Base-by-base conservation (phyloP, 2,113 vertebrate species). In the Ptilonorhynchus violaceus region DNA sequence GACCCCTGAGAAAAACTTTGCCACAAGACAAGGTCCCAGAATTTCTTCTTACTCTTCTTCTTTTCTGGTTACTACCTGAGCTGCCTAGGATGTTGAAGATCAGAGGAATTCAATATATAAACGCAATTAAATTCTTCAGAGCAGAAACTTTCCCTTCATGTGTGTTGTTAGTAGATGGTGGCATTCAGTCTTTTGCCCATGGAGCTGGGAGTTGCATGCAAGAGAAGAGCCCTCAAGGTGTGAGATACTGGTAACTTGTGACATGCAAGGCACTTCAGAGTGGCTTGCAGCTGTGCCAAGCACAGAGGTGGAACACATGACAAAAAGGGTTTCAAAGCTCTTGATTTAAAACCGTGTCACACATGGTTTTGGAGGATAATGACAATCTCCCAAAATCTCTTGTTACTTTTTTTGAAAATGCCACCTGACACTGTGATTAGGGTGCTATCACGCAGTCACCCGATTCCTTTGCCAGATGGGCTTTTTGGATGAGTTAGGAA, bases 161-260 rank as follows among this genome's bases (percentile, higher is more conserved):
- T 0, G 0, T 8, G 4, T 47, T 95, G 17, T 58, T 76, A 66
- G n/a, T n/a, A 0, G 0, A 14, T 33, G 27, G 49, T 62, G 37
- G 8, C 21, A 28, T 75, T 74, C 35, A 44, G 14, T 37, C 17
- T 23, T 74, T 77, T 78, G 12, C 53, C n/a, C 4, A 2, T 10
- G 20, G 28, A 85, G 25, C 22, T 66, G 44, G 53, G 30, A 76
- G 9, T 28, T 67, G 33, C 9, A 25, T 1, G 13, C 44, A 23
- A 42, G 37, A 52, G 37, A 68, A 85, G 69, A 72, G 21, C 21
- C 85, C 33, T 31, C 0, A 12, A 7, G 13, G 8, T 93, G 44
- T 73, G 58, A 73, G 16, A 31, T 41, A 4, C 5, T 60, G 37
- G 20, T 37, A n/a, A 56, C 19, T 52, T 0, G 0, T 56, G 41